Percentiles rank a stretch among this genome's conserved stretches.
Conservation (phyloP, 2,113 vertebrate species). For the Poeciliopsis turrubarensis region DNA sequence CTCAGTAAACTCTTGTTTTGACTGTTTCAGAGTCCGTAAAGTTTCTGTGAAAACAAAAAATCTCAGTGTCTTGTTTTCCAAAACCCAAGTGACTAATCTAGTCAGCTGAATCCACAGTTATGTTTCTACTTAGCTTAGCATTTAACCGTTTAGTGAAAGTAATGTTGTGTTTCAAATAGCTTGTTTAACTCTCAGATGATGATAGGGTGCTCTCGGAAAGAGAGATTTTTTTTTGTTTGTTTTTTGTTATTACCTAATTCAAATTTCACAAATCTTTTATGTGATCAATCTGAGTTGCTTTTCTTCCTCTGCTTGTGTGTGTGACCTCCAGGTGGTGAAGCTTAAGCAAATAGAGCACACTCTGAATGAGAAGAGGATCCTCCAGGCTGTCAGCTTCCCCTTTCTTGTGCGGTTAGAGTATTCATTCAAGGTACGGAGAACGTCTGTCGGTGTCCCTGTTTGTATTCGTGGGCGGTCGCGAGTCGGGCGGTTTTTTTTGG, state of each 20-base stretch:
- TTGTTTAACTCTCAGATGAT: too few species aligned
- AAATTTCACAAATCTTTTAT: not conserved
- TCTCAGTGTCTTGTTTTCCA: not conserved
- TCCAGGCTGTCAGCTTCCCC: conserved; percentile 91
- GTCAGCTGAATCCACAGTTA: not conserved
- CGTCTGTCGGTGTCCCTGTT: not conserved
- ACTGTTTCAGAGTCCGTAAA: not conserved
- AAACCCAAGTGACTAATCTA: not conserved
- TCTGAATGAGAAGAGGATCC: conserved; percentile 92
- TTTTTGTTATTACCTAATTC: not conserved
- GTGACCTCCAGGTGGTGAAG: conserved; percentile 85
- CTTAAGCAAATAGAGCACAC: conserved; percentile 96
- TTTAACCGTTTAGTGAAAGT: not conserved
- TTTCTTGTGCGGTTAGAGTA: conserved; percentile 90
- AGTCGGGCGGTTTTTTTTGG: not conserved
- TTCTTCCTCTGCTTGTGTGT: conserved; percentile 3
- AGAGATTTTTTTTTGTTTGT: too few species aligned
- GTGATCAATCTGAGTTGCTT: not conserved
- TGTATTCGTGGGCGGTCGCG: not conserved
- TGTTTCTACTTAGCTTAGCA: not conserved
- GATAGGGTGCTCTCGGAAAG: too few species aligned
- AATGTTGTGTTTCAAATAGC: not conserved
- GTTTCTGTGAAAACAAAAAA: too few species aligned
- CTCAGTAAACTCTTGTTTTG: not conserved
- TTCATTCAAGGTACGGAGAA: conserved; percentile 87